Base-by-base conservation (phyloP, 1,140 invertebrate genomes). In the Acromyrmex charruanus region DNA sequence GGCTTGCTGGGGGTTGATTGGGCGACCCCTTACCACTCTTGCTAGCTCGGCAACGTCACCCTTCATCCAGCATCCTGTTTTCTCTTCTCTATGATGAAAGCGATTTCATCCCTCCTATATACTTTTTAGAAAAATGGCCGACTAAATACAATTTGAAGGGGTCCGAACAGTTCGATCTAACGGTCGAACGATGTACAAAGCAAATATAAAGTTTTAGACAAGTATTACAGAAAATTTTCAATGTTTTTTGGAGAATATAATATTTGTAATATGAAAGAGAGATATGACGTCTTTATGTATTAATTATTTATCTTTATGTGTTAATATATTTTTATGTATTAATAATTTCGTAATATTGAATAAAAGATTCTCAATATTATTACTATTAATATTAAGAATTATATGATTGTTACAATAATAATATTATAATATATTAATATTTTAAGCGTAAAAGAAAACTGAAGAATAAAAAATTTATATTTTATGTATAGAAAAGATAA, bases 1-100 rank as follows among this genome's bases (percentile, higher is more conserved):
- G 92, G 91, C 91, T 94, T 93, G 91, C 93, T 90, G 93, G 93
- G 94, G 95, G 94, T 95, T 94, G 95, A 95, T 95, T 95, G 94
- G 95, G 94, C 92, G 92, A 93, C 94, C 94, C 94, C 93, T 94
- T 75, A 91, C 88, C 87, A 84, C 79, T 58, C 77, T 88, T 87
- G 90, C 88, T 84, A 90, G 59, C 85, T 89, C 28, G 66, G 75
- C 88, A 79, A 87, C 91, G 89, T 92, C 89, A 89, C 91, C 91
- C 90, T 93, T 88, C 87, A 88, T 88, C 87, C 91, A 93, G 92
- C 92, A 92, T 93, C 93, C 86, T 71, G 87, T 91, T 92, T 88
- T 84, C 85, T 88, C 90, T 91, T 88, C 89, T 77, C 79, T 87
- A 89, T 92, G 94, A 95, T 95, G 94, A 94, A 95, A 95, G 94